These are phyloP conservation scores for Turnix velox DNA, from an alignment of 2,113 vertebrate genomes.

Conservation along the genomic window DNA sequence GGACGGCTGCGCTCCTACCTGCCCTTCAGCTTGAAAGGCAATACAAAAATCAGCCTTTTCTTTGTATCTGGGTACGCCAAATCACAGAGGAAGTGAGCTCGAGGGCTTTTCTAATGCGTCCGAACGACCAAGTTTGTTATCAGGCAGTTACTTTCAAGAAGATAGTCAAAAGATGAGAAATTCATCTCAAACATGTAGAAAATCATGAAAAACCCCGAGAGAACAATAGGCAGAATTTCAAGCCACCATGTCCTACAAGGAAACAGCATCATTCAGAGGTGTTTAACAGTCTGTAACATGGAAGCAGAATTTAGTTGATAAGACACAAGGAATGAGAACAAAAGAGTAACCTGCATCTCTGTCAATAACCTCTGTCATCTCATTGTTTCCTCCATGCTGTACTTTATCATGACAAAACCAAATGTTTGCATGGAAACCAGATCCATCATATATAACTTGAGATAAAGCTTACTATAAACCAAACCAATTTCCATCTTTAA, in stretches of 20 bases:
- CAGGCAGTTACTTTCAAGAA: background rate
- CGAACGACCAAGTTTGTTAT: background rate
- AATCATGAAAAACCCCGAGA: background rate
- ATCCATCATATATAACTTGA: background rate
- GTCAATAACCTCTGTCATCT: background rate
- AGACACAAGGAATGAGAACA: background rate
- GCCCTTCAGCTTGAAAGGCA: background rate
- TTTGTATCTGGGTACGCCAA: background rate
- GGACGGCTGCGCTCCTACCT: accelerated
- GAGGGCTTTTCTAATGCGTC: background rate
- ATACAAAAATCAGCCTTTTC: background rate
- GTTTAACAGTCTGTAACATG: background rate
- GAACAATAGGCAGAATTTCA: background rate
- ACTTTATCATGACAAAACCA: background rate
- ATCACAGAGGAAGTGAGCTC: background rate
- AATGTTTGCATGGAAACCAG: background rate
- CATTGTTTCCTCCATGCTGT: background rate
- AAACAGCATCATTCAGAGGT: background rate
- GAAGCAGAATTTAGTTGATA: background rate
- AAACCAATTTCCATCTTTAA: background rate
- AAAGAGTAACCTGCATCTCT: background rate
- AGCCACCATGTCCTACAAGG: background rate
- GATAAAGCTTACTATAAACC: background rate
- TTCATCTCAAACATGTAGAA: background rate
- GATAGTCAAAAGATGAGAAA: background rate